phyloP scores from a whole-genome alignment of 1,140 invertebrate genomes.

The Araneus ventricosus region DNA sequence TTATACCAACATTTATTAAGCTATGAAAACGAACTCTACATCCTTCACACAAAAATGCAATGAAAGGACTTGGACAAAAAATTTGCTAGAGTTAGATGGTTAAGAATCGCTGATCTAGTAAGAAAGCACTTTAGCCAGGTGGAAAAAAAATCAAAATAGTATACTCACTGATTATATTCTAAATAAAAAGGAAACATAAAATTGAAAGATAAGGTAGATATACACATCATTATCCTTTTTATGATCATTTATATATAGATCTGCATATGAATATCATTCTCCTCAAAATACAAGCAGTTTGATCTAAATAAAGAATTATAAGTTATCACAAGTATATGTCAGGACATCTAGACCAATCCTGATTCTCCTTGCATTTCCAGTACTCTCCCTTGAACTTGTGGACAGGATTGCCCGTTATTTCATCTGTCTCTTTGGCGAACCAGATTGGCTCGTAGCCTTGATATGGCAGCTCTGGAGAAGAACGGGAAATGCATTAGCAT shows the following conservation, averaged over 20 bases:
- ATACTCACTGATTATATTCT: background rate
- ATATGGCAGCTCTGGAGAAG: slow-evolving; percentile 85
- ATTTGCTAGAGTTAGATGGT: background rate
- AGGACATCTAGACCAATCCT: slow-evolving; percentile 95
- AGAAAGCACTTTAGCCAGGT: background rate
- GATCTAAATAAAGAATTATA: slow-evolving; percentile 41
- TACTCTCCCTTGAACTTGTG: slow-evolving; percentile 94
- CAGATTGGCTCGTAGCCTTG: slow-evolving; percentile 91
- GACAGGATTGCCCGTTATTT: slow-evolving; percentile 88
- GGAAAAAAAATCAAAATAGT: background rate
- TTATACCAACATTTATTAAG: no score
- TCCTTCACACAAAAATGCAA: background rate
- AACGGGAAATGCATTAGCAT: no score
- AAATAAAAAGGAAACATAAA: no score
- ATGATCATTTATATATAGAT: slow-evolving; percentile 16
- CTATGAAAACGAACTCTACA: background rate
- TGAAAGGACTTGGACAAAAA: background rate
- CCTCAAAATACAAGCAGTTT: slow-evolving; percentile 27
- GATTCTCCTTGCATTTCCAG: slow-evolving; percentile 93
- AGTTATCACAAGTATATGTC: slow-evolving; percentile 87
- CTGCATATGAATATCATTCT: background rate
- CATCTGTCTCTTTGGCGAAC: slow-evolving; percentile 93
- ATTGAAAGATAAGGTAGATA: slow-evolving; percentile 26
- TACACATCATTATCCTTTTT: slow-evolving; percentile 25
- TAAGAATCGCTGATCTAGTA: slow-evolving; percentile 17